Evolutionary conservation across 1,140 invertebrate genomes (phyloP), one percentile per base, ranked within the genome.

Genomic region (Drosophila malerkotliana): DNA sequence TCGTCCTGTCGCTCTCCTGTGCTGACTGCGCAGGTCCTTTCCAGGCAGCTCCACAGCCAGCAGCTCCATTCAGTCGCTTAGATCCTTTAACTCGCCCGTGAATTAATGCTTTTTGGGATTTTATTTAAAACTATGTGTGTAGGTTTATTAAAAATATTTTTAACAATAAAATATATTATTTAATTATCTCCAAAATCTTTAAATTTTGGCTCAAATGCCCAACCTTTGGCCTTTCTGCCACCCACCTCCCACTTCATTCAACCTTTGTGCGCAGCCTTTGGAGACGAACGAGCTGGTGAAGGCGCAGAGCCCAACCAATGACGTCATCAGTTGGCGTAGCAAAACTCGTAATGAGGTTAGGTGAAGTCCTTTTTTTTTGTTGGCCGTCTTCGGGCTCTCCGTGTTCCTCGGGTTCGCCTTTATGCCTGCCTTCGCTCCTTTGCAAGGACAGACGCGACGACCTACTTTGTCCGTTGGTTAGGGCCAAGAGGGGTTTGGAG

Each of bases 291-390:
- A 64, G 72, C 76, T 49, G 54, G 60, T 24, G 44, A 82, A 83
- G 72, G 79, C 72, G 69, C 58, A 82, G 26, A 64, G 72, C 67
- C 48, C 64, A 73, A 88, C 83, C 83, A 88, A 88, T 88, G 83
- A 88, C 83, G 83, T 88, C 83, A 88, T 78, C 75, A 77, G 30
- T 62, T 47, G 49, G 60, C 59, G 53, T 67, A 57, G 58, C 28
- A 41, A 52, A 64, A 75, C 79, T 77, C 79, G 72, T 87, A 88
- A 88, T 88, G 79, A 88, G 83, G 83, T 88, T 88, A 77, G 81
- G 73, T 68, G 77, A 81, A 87, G 78, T 87, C 48, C 72, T 73
- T 87, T 63, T 77, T 67, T 37, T 32, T 63, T 64, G 49, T 64
- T 58, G 41, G 41, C 41, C 41, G 6, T 44, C 41, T 47, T 47